A percentile compares a stretch with the other conserved stretches of the same genome.
Evolutionary conservation across 1,140 invertebrate genomes (phyloP).

Genomic region (Scaptodrosophila lebanonensis): DNA sequence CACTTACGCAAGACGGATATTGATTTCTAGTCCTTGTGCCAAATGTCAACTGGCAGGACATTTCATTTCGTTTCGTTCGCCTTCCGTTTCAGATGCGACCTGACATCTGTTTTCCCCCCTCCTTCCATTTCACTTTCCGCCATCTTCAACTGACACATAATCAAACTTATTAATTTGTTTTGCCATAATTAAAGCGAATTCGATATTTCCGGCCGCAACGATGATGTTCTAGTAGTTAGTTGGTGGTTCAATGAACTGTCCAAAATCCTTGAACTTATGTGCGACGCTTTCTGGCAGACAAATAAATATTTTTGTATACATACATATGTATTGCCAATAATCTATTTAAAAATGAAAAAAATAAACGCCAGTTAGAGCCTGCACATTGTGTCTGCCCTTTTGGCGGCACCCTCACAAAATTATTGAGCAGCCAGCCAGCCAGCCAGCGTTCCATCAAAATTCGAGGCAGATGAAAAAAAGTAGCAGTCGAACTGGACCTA

Average conservation of each 20-base stretch:
- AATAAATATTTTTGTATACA: slow-evolving; percentile 56
- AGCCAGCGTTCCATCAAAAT: slow-evolving; percentile 45
- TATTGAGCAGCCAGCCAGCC: no score
- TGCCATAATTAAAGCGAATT: slow-evolving; percentile 69
- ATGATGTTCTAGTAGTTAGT: slow-evolving; percentile 21
- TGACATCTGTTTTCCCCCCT: slow-evolving; percentile 52
- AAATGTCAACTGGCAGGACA: slow-evolving; percentile 16
- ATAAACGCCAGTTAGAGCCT: slow-evolving; percentile 37
- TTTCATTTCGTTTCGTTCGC: slow-evolving; percentile 3
- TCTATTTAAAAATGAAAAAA: slow-evolving; percentile 58
- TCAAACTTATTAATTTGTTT: slow-evolving; percentile 72
- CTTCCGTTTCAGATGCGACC: slow-evolving; percentile 13
- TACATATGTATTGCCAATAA: slow-evolving; percentile 65
- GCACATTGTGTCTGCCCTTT: slow-evolving; percentile 56
- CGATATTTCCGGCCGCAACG: slow-evolving; percentile 67
- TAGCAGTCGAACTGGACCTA: slow-evolving; percentile 57
- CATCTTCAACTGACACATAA: no score
- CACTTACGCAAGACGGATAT: slow-evolving; percentile 64
- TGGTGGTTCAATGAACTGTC: slow-evolving; percentile 57
- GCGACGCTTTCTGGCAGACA: slow-evolving; percentile 46
- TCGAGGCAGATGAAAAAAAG: background rate
- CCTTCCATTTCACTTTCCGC: slow-evolving; percentile 68
- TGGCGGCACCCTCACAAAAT: slow-evolving; percentile 77
- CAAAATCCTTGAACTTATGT: slow-evolving; percentile 68
- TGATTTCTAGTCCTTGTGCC: slow-evolving; percentile 44